A percentile compares a stretch with the other conserved stretches of the same genome.
These are phyloP conservation scores for Telenomus remus DNA, from an alignment of 1,140 invertebrate genomes.

Conservation along the genomic window DNA sequence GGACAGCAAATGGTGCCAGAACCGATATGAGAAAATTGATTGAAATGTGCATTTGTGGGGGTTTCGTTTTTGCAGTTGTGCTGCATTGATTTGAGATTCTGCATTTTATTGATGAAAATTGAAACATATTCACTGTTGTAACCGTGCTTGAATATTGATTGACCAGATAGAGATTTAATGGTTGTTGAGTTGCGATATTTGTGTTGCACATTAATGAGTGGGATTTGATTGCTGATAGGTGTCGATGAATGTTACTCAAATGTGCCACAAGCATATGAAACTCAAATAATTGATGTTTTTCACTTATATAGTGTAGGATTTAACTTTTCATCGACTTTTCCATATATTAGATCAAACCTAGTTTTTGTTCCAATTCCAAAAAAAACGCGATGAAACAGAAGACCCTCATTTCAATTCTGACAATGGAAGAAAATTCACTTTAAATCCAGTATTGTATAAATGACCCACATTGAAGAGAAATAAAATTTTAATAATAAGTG, in stretches of 20 bases:
- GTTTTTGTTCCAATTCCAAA: no score
- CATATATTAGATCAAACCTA: no score
- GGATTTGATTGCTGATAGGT: conserved; percentile 14
- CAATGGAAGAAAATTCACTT: no score
- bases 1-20: background rate
- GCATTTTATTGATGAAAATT: conserved; percentile 14
- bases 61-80: background rate
- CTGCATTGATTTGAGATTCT: conserved; percentile 20
- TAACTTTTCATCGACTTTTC: background rate
- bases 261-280: background rate
- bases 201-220: conserved; percentile 13
- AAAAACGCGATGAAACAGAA: no score
- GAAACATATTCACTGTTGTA: conserved; percentile 5
- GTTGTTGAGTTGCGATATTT: conserved; percentile 20
- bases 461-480: no score
- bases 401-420: no score
- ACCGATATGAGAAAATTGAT: background rate
- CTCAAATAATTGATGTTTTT: background rate
- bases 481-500: no score
- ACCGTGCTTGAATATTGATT: conserved; percentile 18
- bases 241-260: conserved; percentile 22
- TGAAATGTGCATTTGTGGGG: background rate
- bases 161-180: background rate
- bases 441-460: no score
- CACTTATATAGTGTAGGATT: background rate